Percentiles rank a stretch among this genome's conserved stretches.
Conservation (phyloP, 2,888 invertebrate species). For the Willowsia nigromaculata region DNA sequence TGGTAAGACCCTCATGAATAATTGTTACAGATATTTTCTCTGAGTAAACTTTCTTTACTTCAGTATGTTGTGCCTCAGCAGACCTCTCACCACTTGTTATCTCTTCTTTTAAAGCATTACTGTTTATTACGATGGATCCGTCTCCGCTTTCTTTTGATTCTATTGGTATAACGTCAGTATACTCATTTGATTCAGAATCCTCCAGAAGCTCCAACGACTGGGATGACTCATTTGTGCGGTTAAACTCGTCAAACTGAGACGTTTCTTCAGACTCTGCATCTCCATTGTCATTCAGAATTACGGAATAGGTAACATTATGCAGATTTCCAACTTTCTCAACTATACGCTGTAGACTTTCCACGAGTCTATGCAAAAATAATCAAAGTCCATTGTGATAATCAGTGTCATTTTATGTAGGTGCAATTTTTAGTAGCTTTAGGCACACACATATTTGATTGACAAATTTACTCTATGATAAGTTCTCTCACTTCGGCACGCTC, state of each 20-base stretch:
- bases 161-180: neutral
- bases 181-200: neutral
- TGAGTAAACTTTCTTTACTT: conserved; percentile 17
- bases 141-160: conserved; percentile 58
- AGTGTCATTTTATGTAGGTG: too few species aligned
- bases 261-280: neutral
- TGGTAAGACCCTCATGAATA: conserved; percentile 40
- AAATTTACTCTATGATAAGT: neutral
- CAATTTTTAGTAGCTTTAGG: too few species aligned
- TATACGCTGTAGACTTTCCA: neutral
- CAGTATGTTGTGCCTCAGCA: neutral
- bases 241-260: too few species aligned
- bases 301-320: conserved; percentile 41
- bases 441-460: neutral
- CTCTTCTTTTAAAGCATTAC: neutral
- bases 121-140: neutral
- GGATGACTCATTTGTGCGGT: neutral
- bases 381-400: neutral
- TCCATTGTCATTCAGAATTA: neutral
- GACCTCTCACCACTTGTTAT: neutral
- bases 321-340: conserved; percentile 39
- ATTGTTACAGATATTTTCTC: conserved; percentile 43
- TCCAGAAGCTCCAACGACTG: neutral
- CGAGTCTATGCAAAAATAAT: neutral
- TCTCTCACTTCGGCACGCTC: conserved; percentile 37